phyloP scores from a whole-genome alignment of 1,140 invertebrate genomes.

The Temnothorax curvispinosus region DNA sequence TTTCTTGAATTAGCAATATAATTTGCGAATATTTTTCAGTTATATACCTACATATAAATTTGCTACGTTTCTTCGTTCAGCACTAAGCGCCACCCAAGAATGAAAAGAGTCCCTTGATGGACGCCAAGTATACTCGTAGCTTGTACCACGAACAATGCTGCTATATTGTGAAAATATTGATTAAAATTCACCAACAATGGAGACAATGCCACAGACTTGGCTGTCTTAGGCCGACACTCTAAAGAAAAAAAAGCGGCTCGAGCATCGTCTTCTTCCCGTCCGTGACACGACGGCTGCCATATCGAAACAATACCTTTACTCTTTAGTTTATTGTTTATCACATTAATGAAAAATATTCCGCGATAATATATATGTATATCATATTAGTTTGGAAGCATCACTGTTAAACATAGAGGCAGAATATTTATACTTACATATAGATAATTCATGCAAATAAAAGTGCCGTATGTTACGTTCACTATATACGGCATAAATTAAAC shows the following conservation, averaged over 20 bases:
- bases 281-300: neutral
- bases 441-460: neutral
- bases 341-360: neutral
- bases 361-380: too few species aligned
- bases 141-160: conserved; percentile 83
- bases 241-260: conserved; percentile 72
- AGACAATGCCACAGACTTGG: conserved; percentile 82
- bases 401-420: neutral
- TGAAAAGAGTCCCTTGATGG: conserved; percentile 64
- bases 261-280: conserved; percentile 57
- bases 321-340: neutral
- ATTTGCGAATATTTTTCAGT: neutral
- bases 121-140: conserved; percentile 74
- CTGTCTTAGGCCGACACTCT: conserved; percentile 78
- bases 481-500: neutral
- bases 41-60: neutral
- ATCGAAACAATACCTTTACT: conserved; percentile 13
- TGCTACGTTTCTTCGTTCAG: conserved; percentile 6
- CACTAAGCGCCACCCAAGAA: conserved; percentile 29
- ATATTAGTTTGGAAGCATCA: too few species aligned
- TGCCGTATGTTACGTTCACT: too few species aligned
- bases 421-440: neutral
- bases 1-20: neutral
- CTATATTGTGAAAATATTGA: conserved; percentile 86
- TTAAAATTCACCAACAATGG: conserved; percentile 85